Base-by-base conservation (phyloP, 2,113 vertebrate species). In the Chamaetylas fuelleborni region DNA sequence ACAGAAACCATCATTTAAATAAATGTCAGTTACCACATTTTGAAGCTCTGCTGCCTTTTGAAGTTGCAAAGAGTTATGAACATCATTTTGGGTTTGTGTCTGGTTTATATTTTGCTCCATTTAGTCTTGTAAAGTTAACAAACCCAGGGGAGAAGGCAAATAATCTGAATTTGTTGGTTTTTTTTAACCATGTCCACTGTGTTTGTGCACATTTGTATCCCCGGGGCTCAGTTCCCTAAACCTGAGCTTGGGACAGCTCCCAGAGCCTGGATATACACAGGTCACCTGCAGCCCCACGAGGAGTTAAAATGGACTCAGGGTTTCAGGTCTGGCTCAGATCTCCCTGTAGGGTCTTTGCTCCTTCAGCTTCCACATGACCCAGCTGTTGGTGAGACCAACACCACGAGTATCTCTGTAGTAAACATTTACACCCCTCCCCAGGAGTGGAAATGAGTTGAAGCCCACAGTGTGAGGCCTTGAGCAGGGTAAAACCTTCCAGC, bases 251-350 rank as follows among this genome's bases (percentile, higher is more conserved):
- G 65, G 56, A 47, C 47, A 14, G 0, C 5, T 84, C 79, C 33
- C 23, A 5, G 34, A 7, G 4, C 33, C 6, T 4, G 42, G 45
- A 13, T 20, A 3, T 33, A 8, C 18, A 8, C 19, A 18, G 57
- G 64, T 38, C 48, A 51, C 12, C 12, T 14, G 7, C 53, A 26
- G 5, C 36, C 16, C 36, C 31, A 9, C 0, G 0, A 56, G 66
- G 36, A 64, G 28, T 43, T 86, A 9, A 40, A 26, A 18, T 3
- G 13, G 48, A 18, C n/a, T 50, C 40, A 11, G 48, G 33, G 6
- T 28, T 86, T 79, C 50, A 8, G 4, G 25, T 56, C 17, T 15
- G 66, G 45, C 34, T 92, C 76, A 74, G 0, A 33, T 61, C 80
- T 40, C 58, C 33, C 57, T 34, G 25, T 17, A 36, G 83, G 15